These are phyloP conservation scores for Aphelenchoides besseyi DNA, from an alignment of 1,140 invertebrate species.

Conservation along the genomic window DNA sequence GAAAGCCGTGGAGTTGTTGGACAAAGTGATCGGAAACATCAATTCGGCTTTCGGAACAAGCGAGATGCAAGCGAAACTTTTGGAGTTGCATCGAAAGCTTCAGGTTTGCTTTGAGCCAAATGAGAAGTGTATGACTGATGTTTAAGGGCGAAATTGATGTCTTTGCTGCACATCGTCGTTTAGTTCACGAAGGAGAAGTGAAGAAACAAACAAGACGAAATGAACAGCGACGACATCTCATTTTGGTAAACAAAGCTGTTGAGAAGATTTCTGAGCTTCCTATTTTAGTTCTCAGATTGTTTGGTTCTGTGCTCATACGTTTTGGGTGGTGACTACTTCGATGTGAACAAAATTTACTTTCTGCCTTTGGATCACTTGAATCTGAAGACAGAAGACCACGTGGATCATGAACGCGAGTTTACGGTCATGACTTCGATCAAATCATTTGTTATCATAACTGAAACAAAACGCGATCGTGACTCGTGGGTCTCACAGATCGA, in stretches of 20 bases:
- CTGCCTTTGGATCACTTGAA: slow-evolving; percentile 45
- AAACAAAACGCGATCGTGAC: background rate
- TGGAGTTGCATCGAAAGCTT: slow-evolving; percentile 49
- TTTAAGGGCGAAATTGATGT: slow-evolving; percentile 42
- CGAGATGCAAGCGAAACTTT: slow-evolving; percentile 31
- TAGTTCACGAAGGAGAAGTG: slow-evolving; percentile 45
- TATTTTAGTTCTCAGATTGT: slow-evolving; percentile 41
- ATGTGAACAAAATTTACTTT: slow-evolving; percentile 38
- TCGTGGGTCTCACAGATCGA: background rate
- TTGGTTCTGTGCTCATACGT: slow-evolving; percentile 48
- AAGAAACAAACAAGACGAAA: slow-evolving; percentile 47
- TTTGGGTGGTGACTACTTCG: slow-evolving; percentile 41
- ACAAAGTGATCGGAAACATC: slow-evolving; percentile 36
- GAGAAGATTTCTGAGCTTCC: no score
- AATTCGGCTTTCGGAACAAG: slow-evolving; percentile 37
- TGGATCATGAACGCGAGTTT: slow-evolving; percentile 48
- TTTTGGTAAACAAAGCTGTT: no score
- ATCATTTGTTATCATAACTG: slow-evolving; percentile 27
- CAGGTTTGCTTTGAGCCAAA: slow-evolving; percentile 23
- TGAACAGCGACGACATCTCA: slow-evolving; percentile 41
- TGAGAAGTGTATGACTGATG: slow-evolving; percentile 27
- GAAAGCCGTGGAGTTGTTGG: slow-evolving; percentile 49
- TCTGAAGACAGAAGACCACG: slow-evolving; percentile 43
- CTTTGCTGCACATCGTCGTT: slow-evolving; percentile 42
- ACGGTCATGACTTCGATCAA: slow-evolving; percentile 41